Percentiles rank a stretch among this genome's conserved stretches.
These are phyloP conservation scores for Laticauda laticaudata DNA, from an alignment of 2,113 vertebrate genomes.

Conservation along the genomic window DNA sequence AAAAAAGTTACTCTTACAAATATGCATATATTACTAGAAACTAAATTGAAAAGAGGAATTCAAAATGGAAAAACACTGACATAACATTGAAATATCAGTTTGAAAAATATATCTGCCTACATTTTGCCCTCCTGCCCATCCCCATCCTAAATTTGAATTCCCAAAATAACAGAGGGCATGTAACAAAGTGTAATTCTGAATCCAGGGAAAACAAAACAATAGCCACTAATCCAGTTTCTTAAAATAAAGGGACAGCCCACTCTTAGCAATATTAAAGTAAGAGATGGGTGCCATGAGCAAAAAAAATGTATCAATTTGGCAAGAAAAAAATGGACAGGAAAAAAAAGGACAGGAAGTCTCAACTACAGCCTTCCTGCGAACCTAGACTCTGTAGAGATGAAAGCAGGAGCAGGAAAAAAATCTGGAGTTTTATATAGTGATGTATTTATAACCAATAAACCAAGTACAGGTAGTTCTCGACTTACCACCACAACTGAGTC, in stretches of 20 bases:
- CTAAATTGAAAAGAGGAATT: too few species aligned
- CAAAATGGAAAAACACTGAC: background rate
- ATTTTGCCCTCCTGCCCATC: background rate
- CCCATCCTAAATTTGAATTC: background rate
- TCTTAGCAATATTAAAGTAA: background rate
- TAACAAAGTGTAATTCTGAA: background rate
- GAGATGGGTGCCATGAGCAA: background rate
- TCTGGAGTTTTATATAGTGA: background rate
- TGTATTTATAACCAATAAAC: background rate
- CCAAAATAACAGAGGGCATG: background rate
- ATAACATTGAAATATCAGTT: background rate
- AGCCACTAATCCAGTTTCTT: background rate
- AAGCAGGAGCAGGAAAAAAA: background rate
- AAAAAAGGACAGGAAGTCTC: background rate
- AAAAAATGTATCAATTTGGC: background rate
- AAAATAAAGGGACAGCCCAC: background rate
- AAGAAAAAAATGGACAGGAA: background rate
- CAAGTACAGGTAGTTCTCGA: background rate
- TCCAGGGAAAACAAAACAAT: background rate
- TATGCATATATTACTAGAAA: background rate
- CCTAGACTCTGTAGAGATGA: background rate
- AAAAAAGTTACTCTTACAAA: background rate
- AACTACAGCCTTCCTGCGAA: background rate
- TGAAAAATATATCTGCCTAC: background rate
- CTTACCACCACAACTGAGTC: background rate